These are phyloP conservation scores for Antechinus flavipes DNA, from an alignment of 2,113 vertebrate genomes.

Conservation along the genomic window DNA sequence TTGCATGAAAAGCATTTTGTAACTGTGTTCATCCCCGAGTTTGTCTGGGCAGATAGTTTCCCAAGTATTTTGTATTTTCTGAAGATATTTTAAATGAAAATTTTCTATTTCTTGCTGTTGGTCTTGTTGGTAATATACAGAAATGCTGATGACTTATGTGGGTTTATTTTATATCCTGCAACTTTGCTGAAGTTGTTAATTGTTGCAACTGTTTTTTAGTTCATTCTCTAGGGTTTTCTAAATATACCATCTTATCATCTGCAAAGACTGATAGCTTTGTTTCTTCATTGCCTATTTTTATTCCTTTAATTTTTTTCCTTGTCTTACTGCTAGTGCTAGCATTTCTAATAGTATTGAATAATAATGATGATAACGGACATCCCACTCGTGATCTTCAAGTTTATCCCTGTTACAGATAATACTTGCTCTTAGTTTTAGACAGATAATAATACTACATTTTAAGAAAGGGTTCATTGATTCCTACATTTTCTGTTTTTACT, in stretches of 20 bases:
- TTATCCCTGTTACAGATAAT: background rate
- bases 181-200: background rate
- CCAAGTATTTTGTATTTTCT: background rate
- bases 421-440: background rate
- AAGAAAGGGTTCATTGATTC: background rate
- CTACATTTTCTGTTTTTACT: background rate
- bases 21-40: too few species aligned
- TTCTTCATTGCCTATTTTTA: too few species aligned
- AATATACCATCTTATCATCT: too few species aligned
- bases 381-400: background rate
- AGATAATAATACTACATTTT: background rate
- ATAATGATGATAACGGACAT: background rate
- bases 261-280: too few species aligned
- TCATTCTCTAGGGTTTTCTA: too few species aligned
- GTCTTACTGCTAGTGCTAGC: background rate
- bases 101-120: background rate
- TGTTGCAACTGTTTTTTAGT: background rate
- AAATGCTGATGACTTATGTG: background rate
- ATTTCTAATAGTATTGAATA: background rate
- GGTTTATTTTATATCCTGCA: background rate
- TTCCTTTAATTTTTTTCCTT: too few species aligned
- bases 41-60: too few species aligned
- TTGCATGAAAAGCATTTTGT: too few species aligned
- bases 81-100: background rate
- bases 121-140: background rate